Evolutionary conservation across 2,888 invertebrate species (phyloP), one percentile per base, ranked within the genome.

Genomic region (Mythimna pallens): DNA sequence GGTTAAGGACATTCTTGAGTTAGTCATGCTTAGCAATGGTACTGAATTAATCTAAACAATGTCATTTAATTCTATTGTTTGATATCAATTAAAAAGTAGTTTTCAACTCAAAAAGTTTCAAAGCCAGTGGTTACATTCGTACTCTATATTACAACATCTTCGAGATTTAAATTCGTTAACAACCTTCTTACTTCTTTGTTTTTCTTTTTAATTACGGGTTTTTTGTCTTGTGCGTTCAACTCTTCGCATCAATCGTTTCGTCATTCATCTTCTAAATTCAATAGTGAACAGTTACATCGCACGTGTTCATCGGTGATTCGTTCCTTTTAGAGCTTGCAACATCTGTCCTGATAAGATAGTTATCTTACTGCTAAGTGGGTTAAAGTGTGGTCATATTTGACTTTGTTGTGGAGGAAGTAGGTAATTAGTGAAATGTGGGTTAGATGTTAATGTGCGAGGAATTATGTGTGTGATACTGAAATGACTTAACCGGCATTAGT

Each of bases 231-330:
- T 22, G 34, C 17, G 34, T 43, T 36, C 14, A 62, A 70, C 83
- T 82, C 85, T 82, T 82, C 83, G 81, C 85, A 82, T 83, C 73
- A 85, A 58, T 62, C 83, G 81, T 90, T 89, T 88, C 87, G 87
- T 90, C 88, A 91, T 75, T 86, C 84, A 84, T 88, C 80, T 85
- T 68, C 66, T 72, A 82, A 86, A 86, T 87, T 90, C 88, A 92
- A 92, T 90, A 89, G 87, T 73, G 81, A 87, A 88, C 88, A 86
- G 86, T 88, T 84, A 86, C 58, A 84, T 84, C 85, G 84, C 90
- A 92, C 92, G 93, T 92, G 92, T 90, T 88, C 87, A 89, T 91
- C 73, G 70, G 83, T 80, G 89, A 81, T 88, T 77, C 84, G 87
- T 88, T 91, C 90, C 87, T 85, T 83, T 88, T 88, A 84, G 81